Conservation (phyloP, 2,888 invertebrate genomes). For the Chalcosyrphus nemorum region DNA sequence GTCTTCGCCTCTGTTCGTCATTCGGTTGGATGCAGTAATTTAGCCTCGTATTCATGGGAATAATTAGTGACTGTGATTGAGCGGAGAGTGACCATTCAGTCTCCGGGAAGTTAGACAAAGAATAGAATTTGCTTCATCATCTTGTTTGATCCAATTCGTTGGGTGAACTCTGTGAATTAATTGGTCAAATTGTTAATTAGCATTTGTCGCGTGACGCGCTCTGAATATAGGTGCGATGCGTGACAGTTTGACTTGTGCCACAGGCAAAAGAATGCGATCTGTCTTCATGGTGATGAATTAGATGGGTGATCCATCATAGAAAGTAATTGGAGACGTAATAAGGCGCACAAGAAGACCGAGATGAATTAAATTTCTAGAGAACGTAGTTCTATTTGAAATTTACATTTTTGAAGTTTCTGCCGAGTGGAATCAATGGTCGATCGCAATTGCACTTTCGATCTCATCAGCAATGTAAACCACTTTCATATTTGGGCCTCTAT, state of each 20-base stretch:
- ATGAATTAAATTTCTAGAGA: no score
- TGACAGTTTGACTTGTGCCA: neutral
- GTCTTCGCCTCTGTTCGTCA: neutral
- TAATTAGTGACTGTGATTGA: neutral
- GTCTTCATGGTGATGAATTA: neutral
- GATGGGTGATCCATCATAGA: neutral
- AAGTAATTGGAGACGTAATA: neutral
- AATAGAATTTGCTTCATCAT: neutral
- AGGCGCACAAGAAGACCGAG: neutral
- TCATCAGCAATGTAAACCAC: no score
- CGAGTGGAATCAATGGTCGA: no score
- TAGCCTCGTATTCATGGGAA: neutral
- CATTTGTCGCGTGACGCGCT: neutral
- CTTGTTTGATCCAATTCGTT: neutral
- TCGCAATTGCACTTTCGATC: no score
- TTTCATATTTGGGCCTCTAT: no score
- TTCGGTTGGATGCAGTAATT: neutral
- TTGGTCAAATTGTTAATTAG: slow-evolving; percentile 24
- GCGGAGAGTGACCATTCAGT: neutral
- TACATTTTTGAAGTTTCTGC: no score
- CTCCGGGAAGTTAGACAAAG: neutral
- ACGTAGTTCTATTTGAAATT: no score
- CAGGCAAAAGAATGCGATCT: neutral
- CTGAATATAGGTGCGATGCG: neutral
- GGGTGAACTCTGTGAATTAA: neutral